Evolutionary conservation across 2,888 invertebrate species (phyloP).

Genomic region (Protophormia terraenovae): DNA sequence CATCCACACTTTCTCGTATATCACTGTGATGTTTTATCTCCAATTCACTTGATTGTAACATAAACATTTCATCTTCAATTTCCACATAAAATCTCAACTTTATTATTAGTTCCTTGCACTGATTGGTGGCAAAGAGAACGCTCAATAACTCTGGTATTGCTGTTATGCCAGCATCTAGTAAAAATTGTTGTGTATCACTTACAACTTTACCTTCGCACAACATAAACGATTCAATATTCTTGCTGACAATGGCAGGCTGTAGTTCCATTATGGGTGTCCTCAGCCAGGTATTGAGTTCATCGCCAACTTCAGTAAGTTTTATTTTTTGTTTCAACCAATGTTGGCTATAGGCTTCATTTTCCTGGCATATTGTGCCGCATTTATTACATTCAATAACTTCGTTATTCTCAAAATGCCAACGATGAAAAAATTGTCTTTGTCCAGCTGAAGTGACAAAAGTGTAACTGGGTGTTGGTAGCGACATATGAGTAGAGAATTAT

Average conservation of each 20-base stretch:
- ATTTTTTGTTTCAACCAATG: conserved; percentile 37
- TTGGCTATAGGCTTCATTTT: conserved; percentile 48
- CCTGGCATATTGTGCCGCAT: conserved; percentile 48
- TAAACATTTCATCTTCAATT: conserved; percentile 62
- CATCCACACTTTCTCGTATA: conserved; percentile 72
- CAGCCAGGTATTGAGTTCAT: conserved; percentile 33
- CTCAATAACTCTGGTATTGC: conserved; percentile 71
- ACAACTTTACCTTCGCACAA: conserved; percentile 70
- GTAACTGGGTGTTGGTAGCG: conserved; percentile 44
- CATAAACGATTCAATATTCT: conserved; percentile 71
- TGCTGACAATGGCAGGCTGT: conserved; percentile 66
- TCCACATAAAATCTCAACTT: conserved; percentile 72
- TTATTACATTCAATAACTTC: conserved; percentile 57
- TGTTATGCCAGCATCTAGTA: conserved; percentile 70
- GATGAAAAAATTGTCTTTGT: conserved; percentile 48
- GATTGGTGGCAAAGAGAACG: conserved; percentile 64
- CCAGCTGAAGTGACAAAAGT: conserved; percentile 47
- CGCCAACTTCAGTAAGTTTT: conserved; percentile 31
- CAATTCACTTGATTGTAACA: conserved; percentile 70
- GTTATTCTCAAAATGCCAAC: conserved; percentile 49
- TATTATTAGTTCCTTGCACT: conserved; percentile 62
- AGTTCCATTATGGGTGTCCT: conserved; percentile 51
- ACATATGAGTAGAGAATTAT: conserved; percentile 27
- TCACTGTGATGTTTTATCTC: conserved; percentile 70
- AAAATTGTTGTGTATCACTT: conserved; percentile 68